Conservation (phyloP, 2,888 invertebrate species). For the Theretra japonica region DNA sequence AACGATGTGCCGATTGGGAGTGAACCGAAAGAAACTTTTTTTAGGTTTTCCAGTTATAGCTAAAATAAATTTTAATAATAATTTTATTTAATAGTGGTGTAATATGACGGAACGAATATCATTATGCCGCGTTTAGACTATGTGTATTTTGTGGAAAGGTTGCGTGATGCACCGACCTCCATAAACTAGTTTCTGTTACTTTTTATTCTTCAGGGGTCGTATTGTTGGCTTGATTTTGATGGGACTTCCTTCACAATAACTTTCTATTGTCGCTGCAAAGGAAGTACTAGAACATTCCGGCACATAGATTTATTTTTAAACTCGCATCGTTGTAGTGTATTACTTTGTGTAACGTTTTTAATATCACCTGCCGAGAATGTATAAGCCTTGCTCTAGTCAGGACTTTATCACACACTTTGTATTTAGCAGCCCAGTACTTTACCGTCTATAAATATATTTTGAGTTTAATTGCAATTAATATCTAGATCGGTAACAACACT, state of each 20-base stretch:
- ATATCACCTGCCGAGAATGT: background rate
- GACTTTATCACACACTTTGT: background rate
- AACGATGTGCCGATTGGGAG: too few species aligned
- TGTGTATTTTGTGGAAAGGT: background rate
- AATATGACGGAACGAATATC: background rate
- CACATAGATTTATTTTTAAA: background rate
- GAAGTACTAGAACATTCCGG: background rate
- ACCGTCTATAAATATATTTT: background rate
- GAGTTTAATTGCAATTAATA: background rate
- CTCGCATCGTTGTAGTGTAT: background rate
- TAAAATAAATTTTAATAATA: background rate
- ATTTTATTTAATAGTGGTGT: too few species aligned
- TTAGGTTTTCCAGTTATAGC: too few species aligned
- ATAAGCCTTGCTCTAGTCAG: background rate
- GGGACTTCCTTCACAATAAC: background rate
- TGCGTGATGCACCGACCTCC: constrained; percentile 9
- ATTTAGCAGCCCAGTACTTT: too few species aligned
- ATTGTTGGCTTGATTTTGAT: constrained; percentile 1
- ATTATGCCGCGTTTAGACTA: background rate
- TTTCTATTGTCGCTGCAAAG: background rate
- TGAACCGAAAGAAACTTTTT: too few species aligned
- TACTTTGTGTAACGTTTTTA: background rate
- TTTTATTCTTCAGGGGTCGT: background rate
- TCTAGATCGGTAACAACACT: background rate
- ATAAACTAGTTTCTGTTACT: constrained; percentile 5